Base-by-base conservation (phyloP, 1,140 invertebrate genomes). In the Apocrypta bakeri region DNA sequence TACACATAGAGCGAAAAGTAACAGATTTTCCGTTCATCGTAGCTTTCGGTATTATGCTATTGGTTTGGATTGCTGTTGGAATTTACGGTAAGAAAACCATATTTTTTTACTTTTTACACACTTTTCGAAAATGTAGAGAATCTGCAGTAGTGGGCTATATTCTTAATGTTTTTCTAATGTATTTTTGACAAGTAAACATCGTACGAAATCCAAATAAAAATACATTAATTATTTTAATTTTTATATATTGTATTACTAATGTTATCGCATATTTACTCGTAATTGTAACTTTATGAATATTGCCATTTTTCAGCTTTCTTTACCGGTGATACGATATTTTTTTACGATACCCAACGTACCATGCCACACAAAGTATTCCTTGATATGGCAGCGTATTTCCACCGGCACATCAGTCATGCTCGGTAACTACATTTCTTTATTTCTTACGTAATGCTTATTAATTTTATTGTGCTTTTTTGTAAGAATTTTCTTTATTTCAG, bases 31-130 rank as follows among this genome's bases (percentile, higher is more conserved):
- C 27, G 7, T 78, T n/a, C 7, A 14, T 68, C 33, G 8, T 42
- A 9, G n/a, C 25, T 2, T 68, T 78, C 25, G 33, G 33, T 4
- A 24, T 31, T 6, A 68, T 37, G 24, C 40, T 27, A 1, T 12
- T 29, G 12, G 9, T 40, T 8, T 78, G 76, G 76, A 17, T 78
- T 11, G 11, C 27, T 29, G 17, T 68, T 1, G n/a, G 33, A 14
- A 48, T 78, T 2, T 78, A 78, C n/a, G 76, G 76, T 69, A 78
- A 42, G 33, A 37, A 37, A 37, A 9, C 33, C 33, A 37, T 37
- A 4, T 4, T 9, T 37, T 37, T 37, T n/a, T n/a, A n/a, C n/a
- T n/a, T n/a, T n/a, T n/a, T n/a, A n/a, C n/a, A n/a, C n/a, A n/a
- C n/a, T n/a, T n/a, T n/a, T n/a, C n/a, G n/a, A n/a, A n/a, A n/a